These are phyloP conservation scores for Gallinago stenura DNA, from an alignment of 2,797 vertebrate species.

Conservation along the genomic window DNA sequence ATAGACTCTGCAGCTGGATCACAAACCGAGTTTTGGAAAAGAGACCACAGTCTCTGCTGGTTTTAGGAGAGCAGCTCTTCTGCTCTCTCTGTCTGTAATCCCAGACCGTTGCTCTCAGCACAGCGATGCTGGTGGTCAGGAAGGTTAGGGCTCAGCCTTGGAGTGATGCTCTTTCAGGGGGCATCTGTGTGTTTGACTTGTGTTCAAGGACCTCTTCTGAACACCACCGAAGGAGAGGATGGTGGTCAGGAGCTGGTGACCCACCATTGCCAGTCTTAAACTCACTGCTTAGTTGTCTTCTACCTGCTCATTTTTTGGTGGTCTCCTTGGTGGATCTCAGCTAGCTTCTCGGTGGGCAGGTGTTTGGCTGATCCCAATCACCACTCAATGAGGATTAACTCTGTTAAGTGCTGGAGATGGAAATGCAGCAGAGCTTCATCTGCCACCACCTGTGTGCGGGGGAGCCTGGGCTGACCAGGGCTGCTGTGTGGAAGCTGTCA, in stretches of 20 bases:
- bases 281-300: not conserved
- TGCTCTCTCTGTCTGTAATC: accelerated
- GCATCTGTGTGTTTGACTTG: not conserved
- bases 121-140: not conserved
- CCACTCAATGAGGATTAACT: not conserved
- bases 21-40: not conserved
- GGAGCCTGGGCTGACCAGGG: not conserved
- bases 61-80: not conserved
- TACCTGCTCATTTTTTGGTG: not conserved
- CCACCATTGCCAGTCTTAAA: not conserved
- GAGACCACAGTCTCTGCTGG: not conserved
- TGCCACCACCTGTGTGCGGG: accelerated
- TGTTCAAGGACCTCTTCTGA: not conserved
- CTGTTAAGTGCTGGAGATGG: accelerated
- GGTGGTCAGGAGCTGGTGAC: not conserved
- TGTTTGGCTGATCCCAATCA: not conserved
- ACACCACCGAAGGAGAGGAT: no score
- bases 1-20: not conserved
- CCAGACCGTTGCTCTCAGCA: accelerated
- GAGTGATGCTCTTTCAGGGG: not conserved
- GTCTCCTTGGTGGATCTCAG: not conserved
- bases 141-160: not conserved
- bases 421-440: not conserved
- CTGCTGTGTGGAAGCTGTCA: not conserved
- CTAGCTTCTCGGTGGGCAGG: not conserved